A percentile compares a stretch with the other conserved stretches of the same genome.
Evolutionary conservation across 2,113 vertebrate species (phyloP).

Genomic region (Callospermophilus lateralis): DNA sequence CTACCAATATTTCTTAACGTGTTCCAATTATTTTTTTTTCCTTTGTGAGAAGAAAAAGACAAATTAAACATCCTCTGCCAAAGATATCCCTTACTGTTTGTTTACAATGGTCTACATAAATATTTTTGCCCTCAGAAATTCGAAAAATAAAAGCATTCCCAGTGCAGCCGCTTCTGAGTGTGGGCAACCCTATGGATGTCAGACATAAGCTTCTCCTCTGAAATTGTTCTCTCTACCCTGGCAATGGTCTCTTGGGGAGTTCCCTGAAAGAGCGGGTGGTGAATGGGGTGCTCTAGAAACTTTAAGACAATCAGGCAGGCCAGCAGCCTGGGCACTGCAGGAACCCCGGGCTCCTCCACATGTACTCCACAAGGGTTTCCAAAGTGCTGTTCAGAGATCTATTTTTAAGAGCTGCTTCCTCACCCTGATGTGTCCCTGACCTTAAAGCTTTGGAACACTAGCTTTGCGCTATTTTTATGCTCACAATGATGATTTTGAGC

Average conservation of each 20-base stretch:
- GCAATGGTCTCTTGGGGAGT: neutral
- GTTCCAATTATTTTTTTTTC: constrained; percentile 67
- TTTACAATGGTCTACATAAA: constrained; percentile 10
- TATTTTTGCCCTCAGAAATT: neutral
- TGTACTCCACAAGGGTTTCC: neutral
- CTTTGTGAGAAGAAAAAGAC: constrained; percentile 62
- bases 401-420: constrained; percentile 58
- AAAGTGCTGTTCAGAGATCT: constrained; percentile 41
- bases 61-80: constrained; percentile 25
- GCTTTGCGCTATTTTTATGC: constrained; percentile 50
- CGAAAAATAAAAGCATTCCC: constrained; percentile 25
- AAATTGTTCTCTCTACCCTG: neutral
- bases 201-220: neutral
- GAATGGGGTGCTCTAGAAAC: neutral
- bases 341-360: neutral
- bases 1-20: constrained; percentile 58
- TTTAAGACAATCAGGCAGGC: neutral
- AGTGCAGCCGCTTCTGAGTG: neutral
- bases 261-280: neutral
- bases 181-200: too few relatives aligned
- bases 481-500: neutral
- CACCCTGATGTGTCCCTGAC: neutral
- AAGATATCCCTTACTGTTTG: neutral
- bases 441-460: neutral
- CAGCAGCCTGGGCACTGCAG: rapidly evolving